phyloP scores from a whole-genome alignment of 30 jellyfish, hydroid and myxozoan species.

The Sanderia malayensis region DNA sequence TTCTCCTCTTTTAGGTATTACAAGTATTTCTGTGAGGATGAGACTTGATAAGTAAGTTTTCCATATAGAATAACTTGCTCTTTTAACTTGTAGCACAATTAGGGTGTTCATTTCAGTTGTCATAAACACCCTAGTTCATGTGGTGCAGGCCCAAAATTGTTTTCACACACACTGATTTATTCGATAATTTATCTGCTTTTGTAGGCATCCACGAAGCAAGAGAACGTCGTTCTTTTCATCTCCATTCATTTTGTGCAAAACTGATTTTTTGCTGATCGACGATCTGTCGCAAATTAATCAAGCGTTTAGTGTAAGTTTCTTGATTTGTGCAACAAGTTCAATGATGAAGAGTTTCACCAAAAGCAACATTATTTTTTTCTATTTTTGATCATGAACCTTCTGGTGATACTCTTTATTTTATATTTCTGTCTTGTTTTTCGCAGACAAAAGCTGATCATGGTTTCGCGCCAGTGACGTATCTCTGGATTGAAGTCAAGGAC shows the following conservation, averaged over 20 bases:
- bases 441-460: slow-evolving; percentile 89
- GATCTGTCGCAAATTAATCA: slow-evolving; percentile 43
- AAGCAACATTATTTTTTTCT: too few relatives aligned
- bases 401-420: too few relatives aligned
- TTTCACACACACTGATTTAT: too few relatives aligned
- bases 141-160: too few relatives aligned
- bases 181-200: too few relatives aligned
- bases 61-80: not conserved
- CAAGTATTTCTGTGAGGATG: slow-evolving; percentile 29
- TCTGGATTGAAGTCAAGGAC: slow-evolving; percentile 78
- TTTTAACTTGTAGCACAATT: not conserved
- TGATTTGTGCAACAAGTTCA: too few relatives aligned
- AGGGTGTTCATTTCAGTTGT: not conserved
- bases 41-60: slow-evolving; percentile 59
- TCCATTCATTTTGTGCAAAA: slow-evolving; percentile 44
- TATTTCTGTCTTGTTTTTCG: too few relatives aligned
- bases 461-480: slow-evolving; percentile 82
- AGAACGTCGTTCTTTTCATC: slow-evolving; percentile 41
- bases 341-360: too few relatives aligned
- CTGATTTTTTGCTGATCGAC: slow-evolving; percentile 50
- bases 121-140: too few relatives aligned
- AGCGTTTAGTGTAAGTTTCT: slow-evolving; percentile 53
- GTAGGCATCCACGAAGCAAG: slow-evolving; percentile 5
- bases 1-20: slow-evolving; percentile 26
- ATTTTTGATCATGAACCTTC: too few relatives aligned